Evolutionary conservation across 2,888 invertebrate genomes (phyloP).

Genomic region (Leptinotarsa tumamoca): DNA sequence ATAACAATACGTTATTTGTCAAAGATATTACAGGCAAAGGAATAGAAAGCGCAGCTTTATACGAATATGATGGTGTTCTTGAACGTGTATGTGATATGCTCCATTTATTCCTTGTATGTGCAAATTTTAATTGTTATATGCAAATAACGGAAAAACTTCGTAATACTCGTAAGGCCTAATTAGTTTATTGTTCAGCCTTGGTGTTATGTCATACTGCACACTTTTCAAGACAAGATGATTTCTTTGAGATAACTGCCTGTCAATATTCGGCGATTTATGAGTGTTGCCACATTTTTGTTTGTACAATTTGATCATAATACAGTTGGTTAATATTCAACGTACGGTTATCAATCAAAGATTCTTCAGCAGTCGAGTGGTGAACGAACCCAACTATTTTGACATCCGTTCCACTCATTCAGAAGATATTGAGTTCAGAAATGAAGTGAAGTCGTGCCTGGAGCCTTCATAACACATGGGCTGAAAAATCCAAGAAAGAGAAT

Average conservation of each 20-base stretch:
- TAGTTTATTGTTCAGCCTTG: not conserved
- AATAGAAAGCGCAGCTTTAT: constrained; percentile 17
- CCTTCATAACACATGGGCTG: too few species aligned
- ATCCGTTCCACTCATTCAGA: not conserved
- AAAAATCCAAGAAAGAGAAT: too few species aligned
- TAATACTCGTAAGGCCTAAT: not conserved
- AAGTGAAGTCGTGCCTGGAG: too few species aligned
- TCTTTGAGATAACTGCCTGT: not conserved
- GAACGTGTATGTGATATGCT: constrained; percentile 5
- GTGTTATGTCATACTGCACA: not conserved
- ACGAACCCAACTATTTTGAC: not conserved
- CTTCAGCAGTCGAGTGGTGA: not conserved
- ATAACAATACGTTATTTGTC: constrained; percentile 10
- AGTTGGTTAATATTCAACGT: not conserved
- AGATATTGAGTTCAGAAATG: not conserved
- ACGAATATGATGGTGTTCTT: constrained; percentile 13
- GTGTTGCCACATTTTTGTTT: not conserved
- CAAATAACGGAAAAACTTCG: constrained; percentile 2
- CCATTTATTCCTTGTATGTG: constrained; percentile 14
- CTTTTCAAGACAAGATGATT: not conserved
- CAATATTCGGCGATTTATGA: constrained; percentile 2
- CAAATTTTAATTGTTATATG: constrained; percentile 11
- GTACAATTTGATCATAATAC: not conserved
- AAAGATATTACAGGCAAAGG: not conserved
- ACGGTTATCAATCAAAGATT: not conserved